A percentile compares a stretch with the other conserved stretches of the same genome.
Evolutionary conservation across 2,113 vertebrate genomes (phyloP).

Genomic region (Lamprotornis superbus): DNA sequence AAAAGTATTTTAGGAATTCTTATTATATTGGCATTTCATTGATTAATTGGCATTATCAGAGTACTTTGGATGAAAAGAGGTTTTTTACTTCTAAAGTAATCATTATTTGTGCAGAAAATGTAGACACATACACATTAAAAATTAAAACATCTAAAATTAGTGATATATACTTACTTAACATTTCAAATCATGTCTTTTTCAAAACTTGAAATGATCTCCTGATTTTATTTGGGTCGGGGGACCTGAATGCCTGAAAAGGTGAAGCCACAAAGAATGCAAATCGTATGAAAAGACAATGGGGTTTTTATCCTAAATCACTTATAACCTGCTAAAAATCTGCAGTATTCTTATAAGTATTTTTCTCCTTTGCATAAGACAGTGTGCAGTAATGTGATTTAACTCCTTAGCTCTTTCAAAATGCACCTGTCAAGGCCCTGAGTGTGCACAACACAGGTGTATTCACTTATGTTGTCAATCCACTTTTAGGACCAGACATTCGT

Average conservation of each 20-base stretch:
- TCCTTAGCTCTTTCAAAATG: background rate
- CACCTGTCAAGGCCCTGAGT: background rate
- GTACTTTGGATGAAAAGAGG: background rate
- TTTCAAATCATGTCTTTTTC: background rate
- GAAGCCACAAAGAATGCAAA: background rate
- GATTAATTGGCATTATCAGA: background rate
- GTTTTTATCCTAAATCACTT: background rate
- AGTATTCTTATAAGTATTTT: background rate
- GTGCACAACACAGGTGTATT: background rate
- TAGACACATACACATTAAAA: background rate
- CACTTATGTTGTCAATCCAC: background rate
- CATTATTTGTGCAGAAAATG: conserved; percentile 6
- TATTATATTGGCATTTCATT: background rate
- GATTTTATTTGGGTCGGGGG: background rate
- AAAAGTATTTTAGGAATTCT: conserved; percentile 30
- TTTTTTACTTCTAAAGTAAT: background rate
- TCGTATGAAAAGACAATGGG: background rate
- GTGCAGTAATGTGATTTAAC: background rate
- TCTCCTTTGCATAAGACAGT: background rate
- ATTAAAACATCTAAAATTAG: background rate
- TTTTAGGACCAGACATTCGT: background rate
- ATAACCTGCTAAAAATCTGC: background rate
- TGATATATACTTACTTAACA: background rate
- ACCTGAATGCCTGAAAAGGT: background rate
- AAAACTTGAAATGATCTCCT: background rate